Conservation (phyloP, 2,888 invertebrate genomes). For the Eledone cirrhosa region DNA sequence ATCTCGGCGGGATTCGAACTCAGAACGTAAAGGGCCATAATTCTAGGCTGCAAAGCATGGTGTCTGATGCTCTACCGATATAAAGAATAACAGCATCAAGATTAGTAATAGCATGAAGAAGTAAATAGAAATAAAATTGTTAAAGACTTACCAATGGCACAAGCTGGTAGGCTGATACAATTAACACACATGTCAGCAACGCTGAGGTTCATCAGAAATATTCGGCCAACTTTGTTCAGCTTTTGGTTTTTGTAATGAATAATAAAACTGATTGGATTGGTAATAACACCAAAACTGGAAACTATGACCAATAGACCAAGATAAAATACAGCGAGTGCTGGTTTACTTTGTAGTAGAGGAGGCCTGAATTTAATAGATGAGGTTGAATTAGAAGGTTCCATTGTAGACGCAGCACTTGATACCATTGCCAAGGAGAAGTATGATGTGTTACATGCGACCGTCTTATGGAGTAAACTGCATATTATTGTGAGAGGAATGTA, state of each 20-base stretch:
- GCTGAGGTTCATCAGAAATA: conserved; percentile 58
- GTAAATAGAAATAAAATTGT: not conserved
- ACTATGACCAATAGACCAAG: conserved; percentile 40
- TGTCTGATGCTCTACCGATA: too few relatives aligned
- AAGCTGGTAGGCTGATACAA: conserved; percentile 56
- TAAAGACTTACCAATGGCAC: conserved; percentile 53
- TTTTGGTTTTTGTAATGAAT: conserved; percentile 41
- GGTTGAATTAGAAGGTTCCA: not conserved
- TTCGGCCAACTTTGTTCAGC: conserved; percentile 50
- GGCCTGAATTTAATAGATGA: not conserved
- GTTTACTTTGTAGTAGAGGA: conserved; percentile 45
- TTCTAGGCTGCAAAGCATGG: too few relatives aligned
- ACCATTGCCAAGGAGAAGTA: not conserved
- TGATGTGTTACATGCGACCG: not conserved
- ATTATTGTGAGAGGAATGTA: too few relatives aligned
- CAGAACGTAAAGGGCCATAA: too few relatives aligned
- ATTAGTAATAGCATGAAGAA: not conserved
- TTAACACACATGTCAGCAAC: conserved; percentile 58
- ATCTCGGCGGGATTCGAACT: too few relatives aligned
- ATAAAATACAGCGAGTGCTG: conserved; percentile 48
- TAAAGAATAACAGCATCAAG: too few relatives aligned
- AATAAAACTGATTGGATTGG: conserved; percentile 52
- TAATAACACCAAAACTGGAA: conserved; percentile 42
- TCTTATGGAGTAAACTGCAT: too few relatives aligned
- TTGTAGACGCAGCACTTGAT: not conserved